These are phyloP conservation scores for Passer domesticus DNA, from an alignment of 2,113 vertebrate genomes.

Conservation along the genomic window DNA sequence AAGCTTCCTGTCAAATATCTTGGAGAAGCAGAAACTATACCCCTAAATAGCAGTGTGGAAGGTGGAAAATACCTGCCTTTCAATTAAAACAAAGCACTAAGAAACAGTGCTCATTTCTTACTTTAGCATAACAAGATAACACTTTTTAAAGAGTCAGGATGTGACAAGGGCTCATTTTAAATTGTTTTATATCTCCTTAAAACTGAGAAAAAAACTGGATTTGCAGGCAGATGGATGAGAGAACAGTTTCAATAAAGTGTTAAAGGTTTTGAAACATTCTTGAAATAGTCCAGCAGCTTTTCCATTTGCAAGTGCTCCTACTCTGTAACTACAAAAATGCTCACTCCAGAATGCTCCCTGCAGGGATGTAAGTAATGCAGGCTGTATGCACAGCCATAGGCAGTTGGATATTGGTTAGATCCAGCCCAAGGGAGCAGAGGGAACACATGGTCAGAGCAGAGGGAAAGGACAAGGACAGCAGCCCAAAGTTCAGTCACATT, in stretches of 20 bases:
- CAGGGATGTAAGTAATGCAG: not conserved
- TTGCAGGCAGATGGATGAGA: not conserved
- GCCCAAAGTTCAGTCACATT: not conserved
- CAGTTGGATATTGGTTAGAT: not conserved
- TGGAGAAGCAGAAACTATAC: not conserved
- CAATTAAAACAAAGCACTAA: not conserved
- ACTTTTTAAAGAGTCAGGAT: not conserved
- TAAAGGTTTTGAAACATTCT: not conserved
- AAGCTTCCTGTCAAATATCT: not conserved
- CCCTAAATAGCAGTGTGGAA: not conserved
- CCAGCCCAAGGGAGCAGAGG: not conserved
- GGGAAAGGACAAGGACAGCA: not conserved
- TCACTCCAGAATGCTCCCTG: not conserved
- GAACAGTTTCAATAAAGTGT: not conserved
- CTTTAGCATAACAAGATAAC: not conserved
- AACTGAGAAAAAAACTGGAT: not conserved
- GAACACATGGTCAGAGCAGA: not conserved
- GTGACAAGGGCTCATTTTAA: not conserved
- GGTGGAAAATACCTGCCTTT: not conserved
- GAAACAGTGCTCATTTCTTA: not conserved
- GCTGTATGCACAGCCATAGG: fast-evolving
- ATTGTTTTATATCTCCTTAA: not conserved
- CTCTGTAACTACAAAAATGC: not conserved
- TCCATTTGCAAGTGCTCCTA: not conserved
- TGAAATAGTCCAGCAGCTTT: not conserved